phyloP scores from a whole-genome alignment of 1,140 invertebrate genomes.

The Nephila pilipes region DNA sequence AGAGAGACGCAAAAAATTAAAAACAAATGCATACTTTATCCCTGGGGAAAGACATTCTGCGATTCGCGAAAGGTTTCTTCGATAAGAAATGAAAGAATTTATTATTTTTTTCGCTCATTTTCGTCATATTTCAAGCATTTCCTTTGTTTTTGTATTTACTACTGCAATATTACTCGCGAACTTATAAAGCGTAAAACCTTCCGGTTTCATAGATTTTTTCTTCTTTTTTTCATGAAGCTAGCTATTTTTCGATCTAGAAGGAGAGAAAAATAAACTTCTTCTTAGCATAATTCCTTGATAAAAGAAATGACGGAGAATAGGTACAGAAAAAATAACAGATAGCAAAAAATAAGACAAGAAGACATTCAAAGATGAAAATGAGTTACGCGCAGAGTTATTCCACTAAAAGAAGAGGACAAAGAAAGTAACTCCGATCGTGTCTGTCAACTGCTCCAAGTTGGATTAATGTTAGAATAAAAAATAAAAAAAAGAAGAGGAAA shows the following conservation, averaged over 20 bases:
- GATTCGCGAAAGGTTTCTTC: not conserved
- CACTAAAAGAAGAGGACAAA: not conserved
- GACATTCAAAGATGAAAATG: conserved; percentile 21
- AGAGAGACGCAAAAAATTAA: not conserved
- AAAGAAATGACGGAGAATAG: not conserved
- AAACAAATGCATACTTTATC: not conserved
- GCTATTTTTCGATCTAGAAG: not conserved
- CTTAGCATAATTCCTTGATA: not conserved
- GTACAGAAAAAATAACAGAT: not conserved
- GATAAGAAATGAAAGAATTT: not conserved
- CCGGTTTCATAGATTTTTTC: conserved; percentile 17
- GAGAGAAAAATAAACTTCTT: not conserved
- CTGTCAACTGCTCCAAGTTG: not conserved
- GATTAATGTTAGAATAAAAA: not conserved
- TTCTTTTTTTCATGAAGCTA: not conserved
- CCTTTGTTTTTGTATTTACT: conserved; percentile 30
- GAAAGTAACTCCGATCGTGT: not conserved
- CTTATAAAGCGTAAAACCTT: conserved; percentile 14
- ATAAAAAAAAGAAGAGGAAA: not conserved
- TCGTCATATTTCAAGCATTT: conserved; percentile 22
- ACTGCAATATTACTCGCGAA: conserved; percentile 15
- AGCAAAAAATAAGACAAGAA: not conserved
- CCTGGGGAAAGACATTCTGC: not conserved
- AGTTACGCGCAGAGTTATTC: not conserved
- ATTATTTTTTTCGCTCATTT: not conserved